phyloP scores from a whole-genome alignment of 1,140 invertebrate genomes.

The Drosophila kikkawai region DNA sequence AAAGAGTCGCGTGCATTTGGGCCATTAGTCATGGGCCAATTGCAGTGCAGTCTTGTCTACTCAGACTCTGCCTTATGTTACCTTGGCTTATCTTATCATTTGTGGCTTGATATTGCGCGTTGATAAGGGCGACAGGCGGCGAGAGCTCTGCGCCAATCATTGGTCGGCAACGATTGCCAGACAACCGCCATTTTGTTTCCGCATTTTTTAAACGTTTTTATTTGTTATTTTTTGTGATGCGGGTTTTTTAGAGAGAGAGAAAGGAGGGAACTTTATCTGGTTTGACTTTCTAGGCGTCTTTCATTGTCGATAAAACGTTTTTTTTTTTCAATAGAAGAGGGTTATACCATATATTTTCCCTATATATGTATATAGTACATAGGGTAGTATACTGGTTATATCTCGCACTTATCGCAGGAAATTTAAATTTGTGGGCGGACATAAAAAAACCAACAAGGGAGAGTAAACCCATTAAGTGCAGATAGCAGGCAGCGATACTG shows the following conservation, averaged over 20 bases:
- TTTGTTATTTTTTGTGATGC: constrained; percentile 18
- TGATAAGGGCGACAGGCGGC: constrained; percentile 35
- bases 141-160: constrained; percentile 55
- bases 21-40: constrained; percentile 23
- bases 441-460: constrained; percentile 57
- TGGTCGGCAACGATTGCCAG: constrained; percentile 26
- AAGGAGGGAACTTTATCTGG: constrained; percentile 25
- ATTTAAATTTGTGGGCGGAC: constrained; percentile 81
- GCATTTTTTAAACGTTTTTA: constrained; percentile 24
- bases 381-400: constrained; percentile 29
- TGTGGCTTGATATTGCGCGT: constrained; percentile 50
- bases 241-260: constrained; percentile 1
- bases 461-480: neutral
- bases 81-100: constrained; percentile 66
- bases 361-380: constrained; percentile 6
- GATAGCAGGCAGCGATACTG: constrained; percentile 56
- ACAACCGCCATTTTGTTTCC: constrained; percentile 67
- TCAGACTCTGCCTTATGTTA: constrained; percentile 3
- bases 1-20: constrained; percentile 51
- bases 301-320: constrained; percentile 22
- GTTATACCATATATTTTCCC: constrained; percentile 4
- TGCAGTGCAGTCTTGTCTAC: constrained; percentile 4
- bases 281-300: constrained; percentile 16
- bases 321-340: constrained; percentile 7
- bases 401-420: constrained; percentile 67